phyloP scores from a whole-genome alignment of 2,113 vertebrate genomes.

The Benitochromis conjunctus region DNA sequence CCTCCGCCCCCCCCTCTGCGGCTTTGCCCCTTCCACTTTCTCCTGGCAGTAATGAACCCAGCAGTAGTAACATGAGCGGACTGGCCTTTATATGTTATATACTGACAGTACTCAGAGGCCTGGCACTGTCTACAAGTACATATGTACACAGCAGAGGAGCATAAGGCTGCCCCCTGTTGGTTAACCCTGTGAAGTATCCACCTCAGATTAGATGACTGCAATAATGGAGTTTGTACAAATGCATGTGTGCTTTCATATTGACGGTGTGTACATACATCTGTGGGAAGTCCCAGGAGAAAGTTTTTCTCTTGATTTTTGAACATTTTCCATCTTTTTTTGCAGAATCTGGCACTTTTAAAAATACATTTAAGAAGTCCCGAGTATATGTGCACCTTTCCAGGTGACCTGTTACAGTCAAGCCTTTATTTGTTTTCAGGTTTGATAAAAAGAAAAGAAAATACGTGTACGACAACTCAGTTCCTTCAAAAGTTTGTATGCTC shows the following conservation, averaged over 20 bases:
- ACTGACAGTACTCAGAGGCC: neutral
- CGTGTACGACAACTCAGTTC: neutral
- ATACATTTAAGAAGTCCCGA: neutral
- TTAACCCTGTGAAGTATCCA: neutral
- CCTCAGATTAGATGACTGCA: constrained; percentile 2
- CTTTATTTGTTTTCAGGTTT: neutral
- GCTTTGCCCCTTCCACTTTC: neutral
- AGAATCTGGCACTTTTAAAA: neutral
- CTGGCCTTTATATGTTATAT: neutral
- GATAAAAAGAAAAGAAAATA: accelerated
- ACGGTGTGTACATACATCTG: neutral
- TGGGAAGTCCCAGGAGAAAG: neutral
- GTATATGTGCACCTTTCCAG: neutral
- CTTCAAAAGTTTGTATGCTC: neutral
- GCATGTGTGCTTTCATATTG: neutral
- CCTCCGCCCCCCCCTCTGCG: neutral
- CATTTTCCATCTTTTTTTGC: neutral
- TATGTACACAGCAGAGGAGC: constrained; percentile 21
- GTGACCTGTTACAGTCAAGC: neutral
- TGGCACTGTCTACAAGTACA: neutral
- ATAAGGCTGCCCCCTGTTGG: constrained; percentile 70
- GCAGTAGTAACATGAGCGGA: neutral
- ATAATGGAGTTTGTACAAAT: neutral
- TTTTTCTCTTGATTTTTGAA: neutral
- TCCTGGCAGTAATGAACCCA: neutral